Evolutionary conservation across 2,797 vertebrate genomes (phyloP).

Genomic region (Malacoctenus gilli): DNA sequence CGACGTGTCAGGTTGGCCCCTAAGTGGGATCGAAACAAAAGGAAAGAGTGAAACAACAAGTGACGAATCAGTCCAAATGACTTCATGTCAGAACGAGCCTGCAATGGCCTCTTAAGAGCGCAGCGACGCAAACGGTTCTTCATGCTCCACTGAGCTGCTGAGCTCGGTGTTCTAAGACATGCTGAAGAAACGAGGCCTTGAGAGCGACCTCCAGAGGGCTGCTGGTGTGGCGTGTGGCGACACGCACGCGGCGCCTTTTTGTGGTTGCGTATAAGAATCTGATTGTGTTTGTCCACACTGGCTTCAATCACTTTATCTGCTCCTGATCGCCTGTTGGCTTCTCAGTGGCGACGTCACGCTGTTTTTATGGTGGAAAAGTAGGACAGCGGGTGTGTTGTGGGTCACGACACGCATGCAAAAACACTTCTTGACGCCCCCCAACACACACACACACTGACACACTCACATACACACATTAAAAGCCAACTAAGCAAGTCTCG

Average conservation of each 20-base stretch:
- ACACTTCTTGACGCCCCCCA: too few relatives aligned
- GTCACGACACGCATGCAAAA: slow-evolving; percentile 26
- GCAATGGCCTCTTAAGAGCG: background rate
- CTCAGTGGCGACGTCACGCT: slow-evolving; percentile 35
- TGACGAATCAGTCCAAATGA: too few relatives aligned
- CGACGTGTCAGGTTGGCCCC: too few relatives aligned
- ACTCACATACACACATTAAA: background rate
- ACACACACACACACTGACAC: slow-evolving; percentile 9
- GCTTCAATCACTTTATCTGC: background rate
- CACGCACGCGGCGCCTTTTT: background rate
- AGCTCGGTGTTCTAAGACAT: background rate
- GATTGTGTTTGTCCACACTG: background rate
- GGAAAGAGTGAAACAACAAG: too few relatives aligned
- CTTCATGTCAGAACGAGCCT: background rate
- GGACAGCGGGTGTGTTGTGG: slow-evolving; percentile 54
- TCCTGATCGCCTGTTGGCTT: slow-evolving; percentile 2
- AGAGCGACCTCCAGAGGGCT: background rate
- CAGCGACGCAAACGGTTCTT: background rate
- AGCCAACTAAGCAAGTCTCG: background rate
- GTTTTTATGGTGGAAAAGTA: slow-evolving; percentile 57
- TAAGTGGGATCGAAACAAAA: too few relatives aligned
- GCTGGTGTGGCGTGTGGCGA: background rate
- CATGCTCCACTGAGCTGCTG: background rate
- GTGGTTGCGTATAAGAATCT: too few relatives aligned
- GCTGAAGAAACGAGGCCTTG: background rate